Base-by-base conservation (phyloP, 2,797 vertebrate genomes). In the Gambusia yucatana region DNA sequence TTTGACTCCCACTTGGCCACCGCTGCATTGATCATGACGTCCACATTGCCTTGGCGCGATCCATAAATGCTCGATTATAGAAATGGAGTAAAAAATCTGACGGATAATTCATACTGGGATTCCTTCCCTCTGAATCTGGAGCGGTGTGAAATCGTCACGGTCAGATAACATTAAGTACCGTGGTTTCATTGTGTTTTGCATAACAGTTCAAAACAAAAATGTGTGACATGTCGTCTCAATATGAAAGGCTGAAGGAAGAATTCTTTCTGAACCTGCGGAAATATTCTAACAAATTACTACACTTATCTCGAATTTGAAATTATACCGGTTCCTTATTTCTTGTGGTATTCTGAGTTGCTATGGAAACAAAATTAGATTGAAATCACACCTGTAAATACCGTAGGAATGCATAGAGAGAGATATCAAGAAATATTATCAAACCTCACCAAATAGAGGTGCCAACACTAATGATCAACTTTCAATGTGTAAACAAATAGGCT, bases 1-100 rank as follows among this genome's bases (percentile, higher is more conserved):
- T 85, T 89, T 89, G 84, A 86, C 82, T 84, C 80, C 72, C 25
- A 59, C 83, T 87, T 84, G 79, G 79, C 59, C 77, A 65, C 79
- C 25, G 1, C 8, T 9, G 61, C 79, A 90, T 90, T 43, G 85
- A 93, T 86, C 88, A 43, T 6, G 1, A 67, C 78, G 76, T 72
- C 46, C 76, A 59, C 78, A 71, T 73, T 48, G 17, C 74, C 73
- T 10, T 75, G 13, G 65, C 87, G 67, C 55, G 25, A 88, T 87
- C 85, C 82, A 78, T 89, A 79, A 39, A 25, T 20, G 71, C 85
- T 85, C 69, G 71, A 52, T 84, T 83, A 82, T 73, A 77, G 78
- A 83, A 88, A 86, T 85, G 52, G 57, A 43, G 52, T 70, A 48
- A 81, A 81, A 72, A 80, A 41, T 61, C 63, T 78, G 75, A 77